Conservation (phyloP, 2,888 invertebrate genomes). For the Heliconius ethilla region DNA sequence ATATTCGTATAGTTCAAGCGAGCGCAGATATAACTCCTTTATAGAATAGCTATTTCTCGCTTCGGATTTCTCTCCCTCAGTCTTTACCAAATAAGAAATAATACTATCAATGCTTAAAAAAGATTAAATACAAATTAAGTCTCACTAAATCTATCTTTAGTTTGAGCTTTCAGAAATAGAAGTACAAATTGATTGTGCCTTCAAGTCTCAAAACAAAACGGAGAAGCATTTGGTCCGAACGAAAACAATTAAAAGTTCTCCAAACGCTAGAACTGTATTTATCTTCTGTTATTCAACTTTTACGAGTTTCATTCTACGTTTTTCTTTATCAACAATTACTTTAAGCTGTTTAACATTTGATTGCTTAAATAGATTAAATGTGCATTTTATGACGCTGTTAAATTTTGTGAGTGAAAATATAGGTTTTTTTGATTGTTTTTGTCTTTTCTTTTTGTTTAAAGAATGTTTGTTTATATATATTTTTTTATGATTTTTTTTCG, state of each 20-base stretch:
- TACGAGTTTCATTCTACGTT: slow-evolving; percentile 13
- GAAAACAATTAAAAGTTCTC: slow-evolving; percentile 25
- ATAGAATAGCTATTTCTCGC: too few relatives aligned
- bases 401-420: background rate
- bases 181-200: background rate
- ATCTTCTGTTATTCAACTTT: slow-evolving; percentile 20
- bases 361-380: slow-evolving; percentile 25
- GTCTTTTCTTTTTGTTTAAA: background rate
- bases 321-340: background rate
- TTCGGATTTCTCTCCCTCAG: too few relatives aligned
- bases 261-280: slow-evolving; percentile 11
- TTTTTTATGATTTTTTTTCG: background rate
- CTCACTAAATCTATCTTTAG: background rate
- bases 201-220: slow-evolving; percentile 18
- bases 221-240: background rate
- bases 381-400: slow-evolving; percentile 7
- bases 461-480: background rate
- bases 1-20: too few relatives aligned
- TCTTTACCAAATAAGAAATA: too few relatives aligned
- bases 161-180: background rate
- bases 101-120: too few relatives aligned
- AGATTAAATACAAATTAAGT: background rate
- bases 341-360: slow-evolving; percentile 7
- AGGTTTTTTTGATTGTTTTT: background rate
- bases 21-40: too few relatives aligned